Evolutionary conservation across 2,797 vertebrate genomes (phyloP), one percentile per base, ranked within the genome.

Genomic region (Gobionotothen gibberifrons): DNA sequence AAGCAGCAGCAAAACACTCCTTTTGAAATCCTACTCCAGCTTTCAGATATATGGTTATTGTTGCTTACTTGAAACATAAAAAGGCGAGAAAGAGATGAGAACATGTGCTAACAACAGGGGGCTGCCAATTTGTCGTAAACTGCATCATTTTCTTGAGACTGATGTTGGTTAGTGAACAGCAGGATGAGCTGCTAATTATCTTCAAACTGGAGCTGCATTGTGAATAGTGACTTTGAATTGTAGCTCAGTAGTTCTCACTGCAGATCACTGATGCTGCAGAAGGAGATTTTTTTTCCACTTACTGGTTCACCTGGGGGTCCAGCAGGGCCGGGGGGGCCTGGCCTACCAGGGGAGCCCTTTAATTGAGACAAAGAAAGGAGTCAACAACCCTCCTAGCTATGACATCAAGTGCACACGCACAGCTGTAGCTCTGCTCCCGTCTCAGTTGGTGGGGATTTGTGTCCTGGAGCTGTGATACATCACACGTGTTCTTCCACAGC

Each of bases 271-370:
- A 64, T 66, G 65, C 52, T 49, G 66, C 6, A 36, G 32, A 36
- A 36, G 32, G 32, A 36, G 32, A 36, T 36, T 36, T 36, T 7
- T 6, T 32, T 69, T 17, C 68, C 77, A 97, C 97, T 9, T 95
- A 99, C 98, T 79, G 95, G 97, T 92, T 98, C 97, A 90, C 98
- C 98, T 79, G 97, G 97, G 74, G 97, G 97, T 77, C 98, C 98
- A 42, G 96, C 96, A 10, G 94, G 94, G 66, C 98, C 98, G 62
- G 96, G 96, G 60, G 92, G 95, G 72, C 98, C 98, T 75, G 96
- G 95, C 84, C 90, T 96, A 74, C 98, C 98, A 58, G 97, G 96
- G 81, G 93, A 76, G 59, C 98, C 98, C 98, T 99, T 91, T 74
- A 94, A 96, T 87, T 72, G 75, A 91, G 74, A 88, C 81, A 90